These are phyloP conservation scores for Rhinopomastus cyanomelas DNA, from an alignment of 2,113 vertebrate species.

Conservation along the genomic window DNA sequence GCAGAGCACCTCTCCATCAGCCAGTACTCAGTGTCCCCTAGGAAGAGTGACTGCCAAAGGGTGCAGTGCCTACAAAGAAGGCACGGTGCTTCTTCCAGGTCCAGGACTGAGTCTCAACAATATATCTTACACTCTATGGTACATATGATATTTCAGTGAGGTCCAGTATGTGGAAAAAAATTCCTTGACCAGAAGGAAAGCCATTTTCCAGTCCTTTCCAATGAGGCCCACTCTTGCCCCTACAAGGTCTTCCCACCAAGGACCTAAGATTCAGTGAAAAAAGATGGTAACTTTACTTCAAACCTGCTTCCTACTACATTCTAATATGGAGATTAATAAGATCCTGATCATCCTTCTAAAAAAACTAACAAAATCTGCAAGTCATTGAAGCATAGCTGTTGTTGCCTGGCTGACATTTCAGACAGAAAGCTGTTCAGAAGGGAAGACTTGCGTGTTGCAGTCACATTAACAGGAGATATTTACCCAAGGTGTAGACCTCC, in stretches of 20 bases:
- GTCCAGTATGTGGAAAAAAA: background rate
- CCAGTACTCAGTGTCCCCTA: background rate
- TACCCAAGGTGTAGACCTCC: background rate
- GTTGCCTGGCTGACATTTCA: background rate
- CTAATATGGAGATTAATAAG: background rate
- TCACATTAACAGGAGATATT: background rate
- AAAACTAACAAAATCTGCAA: background rate
- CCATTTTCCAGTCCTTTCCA: background rate
- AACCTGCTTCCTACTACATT: background rate
- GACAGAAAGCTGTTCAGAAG: background rate
- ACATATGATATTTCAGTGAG: background rate
- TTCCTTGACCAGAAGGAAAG: background rate
- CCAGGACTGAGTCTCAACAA: background rate
- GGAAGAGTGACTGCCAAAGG: background rate
- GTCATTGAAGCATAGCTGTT: background rate
- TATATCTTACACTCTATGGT: background rate
- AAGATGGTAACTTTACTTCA: background rate
- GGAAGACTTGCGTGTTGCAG: background rate
- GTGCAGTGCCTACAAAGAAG: background rate
- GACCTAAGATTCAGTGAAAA: background rate
- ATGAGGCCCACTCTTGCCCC: background rate
- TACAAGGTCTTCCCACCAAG: background rate
- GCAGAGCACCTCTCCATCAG: background rate
- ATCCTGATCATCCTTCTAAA: background rate
- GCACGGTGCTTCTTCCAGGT: rapidly evolving